These are phyloP conservation scores for Coturnix japonica DNA, from an alignment of 2,113 vertebrate species.

Conservation along the genomic window DNA sequence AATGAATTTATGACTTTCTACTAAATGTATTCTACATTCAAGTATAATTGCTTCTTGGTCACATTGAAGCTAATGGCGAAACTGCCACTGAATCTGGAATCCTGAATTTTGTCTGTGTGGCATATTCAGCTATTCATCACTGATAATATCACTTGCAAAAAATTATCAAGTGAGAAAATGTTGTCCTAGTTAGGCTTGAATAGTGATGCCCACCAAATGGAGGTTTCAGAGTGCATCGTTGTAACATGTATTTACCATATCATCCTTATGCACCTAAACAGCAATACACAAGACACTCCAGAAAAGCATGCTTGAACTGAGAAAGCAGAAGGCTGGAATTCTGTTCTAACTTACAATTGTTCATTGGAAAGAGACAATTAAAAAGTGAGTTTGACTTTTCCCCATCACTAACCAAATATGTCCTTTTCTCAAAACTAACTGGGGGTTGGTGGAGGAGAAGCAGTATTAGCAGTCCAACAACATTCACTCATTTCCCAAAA, in stretches of 20 bases:
- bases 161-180: neutral
- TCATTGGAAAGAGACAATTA: neutral
- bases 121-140: neutral
- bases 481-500: neutral
- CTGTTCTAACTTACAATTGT: neutral
- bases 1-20: neutral
- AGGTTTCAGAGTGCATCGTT: neutral
- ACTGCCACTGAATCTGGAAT: neutral
- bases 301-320: neutral
- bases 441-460: neutral
- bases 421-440: neutral
- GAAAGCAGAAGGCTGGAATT: neutral
- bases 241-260: neutral
- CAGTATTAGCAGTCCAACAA: neutral
- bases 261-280: rapidly evolving
- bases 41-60: neutral
- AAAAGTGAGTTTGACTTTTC: neutral
- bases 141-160: neutral
- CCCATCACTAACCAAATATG: neutral
- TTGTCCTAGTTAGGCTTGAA: neutral
- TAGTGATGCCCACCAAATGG: neutral
- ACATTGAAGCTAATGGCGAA: neutral
- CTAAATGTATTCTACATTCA: neutral
- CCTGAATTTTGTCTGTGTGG: neutral
- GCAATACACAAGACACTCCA: neutral